phyloP scores from a whole-genome alignment of 2,113 vertebrate species.

The Loxodonta africana region DNA sequence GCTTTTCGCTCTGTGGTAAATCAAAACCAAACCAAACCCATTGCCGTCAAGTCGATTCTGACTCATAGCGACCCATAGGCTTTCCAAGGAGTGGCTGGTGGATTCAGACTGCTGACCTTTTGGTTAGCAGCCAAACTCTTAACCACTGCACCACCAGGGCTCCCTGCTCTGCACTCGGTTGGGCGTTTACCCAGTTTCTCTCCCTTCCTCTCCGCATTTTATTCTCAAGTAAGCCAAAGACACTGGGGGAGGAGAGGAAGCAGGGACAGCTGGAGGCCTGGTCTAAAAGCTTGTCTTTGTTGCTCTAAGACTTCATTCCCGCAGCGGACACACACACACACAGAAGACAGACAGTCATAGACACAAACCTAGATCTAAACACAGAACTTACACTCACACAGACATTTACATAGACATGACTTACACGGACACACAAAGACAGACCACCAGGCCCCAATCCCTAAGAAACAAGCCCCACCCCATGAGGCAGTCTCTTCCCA shows the following conservation, averaged over 20 bases:
- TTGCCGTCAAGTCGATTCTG: too few relatives aligned
- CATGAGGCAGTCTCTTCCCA: neutral
- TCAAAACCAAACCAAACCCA: too few relatives aligned
- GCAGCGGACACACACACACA: neutral
- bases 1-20: neutral
- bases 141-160: too few relatives aligned
- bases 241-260: neutral
- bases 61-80: too few relatives aligned
- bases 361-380: neutral
- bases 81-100: too few relatives aligned
- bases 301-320: neutral
- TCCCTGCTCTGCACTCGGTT: neutral
- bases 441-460: neutral
- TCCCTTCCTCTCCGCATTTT: neutral
- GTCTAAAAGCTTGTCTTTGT: neutral
- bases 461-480: neutral
- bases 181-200: neutral
- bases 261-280: neutral
- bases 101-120: too few relatives aligned
- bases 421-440: neutral
- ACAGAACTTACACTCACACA: fast-evolving
- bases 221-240: neutral
- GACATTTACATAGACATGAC: neutral
- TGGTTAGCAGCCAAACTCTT: too few relatives aligned
- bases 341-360: neutral